Percentiles rank a stretch among this genome's conserved stretches.
Conservation (phyloP, 1,140 invertebrate species). For the Macrobrachium rosenbergii region DNA sequence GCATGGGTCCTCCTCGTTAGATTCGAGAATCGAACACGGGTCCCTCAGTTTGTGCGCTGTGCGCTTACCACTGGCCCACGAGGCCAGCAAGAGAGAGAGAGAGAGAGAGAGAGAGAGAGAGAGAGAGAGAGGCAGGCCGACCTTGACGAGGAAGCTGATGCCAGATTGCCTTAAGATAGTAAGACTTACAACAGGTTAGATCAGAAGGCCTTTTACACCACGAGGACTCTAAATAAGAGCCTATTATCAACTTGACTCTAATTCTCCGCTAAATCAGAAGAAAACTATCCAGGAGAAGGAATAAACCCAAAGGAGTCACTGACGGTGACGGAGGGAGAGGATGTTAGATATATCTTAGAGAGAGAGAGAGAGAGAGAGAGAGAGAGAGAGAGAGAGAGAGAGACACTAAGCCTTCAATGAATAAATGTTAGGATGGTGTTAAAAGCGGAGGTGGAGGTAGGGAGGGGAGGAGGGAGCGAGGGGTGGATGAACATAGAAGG, state of each 20-base stretch:
- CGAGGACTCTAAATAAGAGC: too few relatives aligned
- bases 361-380: not conserved
- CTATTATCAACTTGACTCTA: too few relatives aligned
- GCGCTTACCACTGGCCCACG: too few relatives aligned
- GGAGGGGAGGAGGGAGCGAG: not conserved
- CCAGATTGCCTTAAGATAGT: conserved; percentile 15
- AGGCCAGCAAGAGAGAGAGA: too few relatives aligned
- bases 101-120: not conserved
- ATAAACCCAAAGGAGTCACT: not conserved
- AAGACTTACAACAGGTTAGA: not conserved
- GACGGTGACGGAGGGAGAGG: not conserved
- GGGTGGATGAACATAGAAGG: not conserved
- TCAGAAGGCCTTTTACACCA: too few relatives aligned
- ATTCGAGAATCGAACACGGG: too few relatives aligned
- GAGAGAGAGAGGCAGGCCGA: not conserved
- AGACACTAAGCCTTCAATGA: not conserved
- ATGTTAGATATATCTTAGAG: not conserved
- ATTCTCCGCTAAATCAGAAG: too few relatives aligned
- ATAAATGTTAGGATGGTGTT: not conserved
- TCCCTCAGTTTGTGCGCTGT: too few relatives aligned
- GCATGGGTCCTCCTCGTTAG: too few relatives aligned
- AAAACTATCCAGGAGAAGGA: not conserved
- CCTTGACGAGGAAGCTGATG: conserved; percentile 5
- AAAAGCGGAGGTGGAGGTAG: not conserved
- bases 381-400: not conserved